phyloP scores from a whole-genome alignment of 2,888 invertebrate species.

The Sminthurides aquaticus region DNA sequence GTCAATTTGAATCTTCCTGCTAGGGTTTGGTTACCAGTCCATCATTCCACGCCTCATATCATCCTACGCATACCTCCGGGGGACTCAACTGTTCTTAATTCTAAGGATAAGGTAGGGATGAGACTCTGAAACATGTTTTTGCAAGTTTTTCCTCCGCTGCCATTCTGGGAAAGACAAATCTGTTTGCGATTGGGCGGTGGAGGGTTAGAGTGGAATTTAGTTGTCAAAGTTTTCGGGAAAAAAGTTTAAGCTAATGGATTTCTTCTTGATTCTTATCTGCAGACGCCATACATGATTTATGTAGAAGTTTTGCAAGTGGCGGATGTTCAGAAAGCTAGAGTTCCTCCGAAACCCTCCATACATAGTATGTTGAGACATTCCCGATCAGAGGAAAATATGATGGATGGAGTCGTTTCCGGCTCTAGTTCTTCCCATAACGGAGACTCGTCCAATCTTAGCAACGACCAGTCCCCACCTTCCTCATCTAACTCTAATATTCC shows the following conservation, averaged over 20 bases:
- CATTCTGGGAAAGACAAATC: no score
- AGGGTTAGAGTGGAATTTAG: no score
- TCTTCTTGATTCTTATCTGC: conserved; percentile 20
- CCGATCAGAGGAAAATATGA: conserved; percentile 85
- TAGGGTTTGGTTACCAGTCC: conserved; percentile 92
- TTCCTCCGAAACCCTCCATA: conserved; percentile 69
- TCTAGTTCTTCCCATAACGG: conserved; percentile 19
- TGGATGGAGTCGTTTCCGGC: conserved; percentile 47
- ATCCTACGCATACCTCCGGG: conserved; percentile 94
- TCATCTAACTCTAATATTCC: conserved; percentile 45
- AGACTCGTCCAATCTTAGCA: conserved; percentile 24
- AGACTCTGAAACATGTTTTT: conserved; percentile 7
- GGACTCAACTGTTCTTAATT: conserved; percentile 95
- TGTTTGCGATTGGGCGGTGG: no score
- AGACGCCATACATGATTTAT: conserved; percentile 97
- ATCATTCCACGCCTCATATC: conserved; percentile 73
- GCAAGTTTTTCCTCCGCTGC: conserved; percentile 1
- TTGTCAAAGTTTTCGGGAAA: not conserved
- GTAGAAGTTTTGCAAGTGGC: conserved; percentile 90
- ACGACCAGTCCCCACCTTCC: conserved; percentile 45
- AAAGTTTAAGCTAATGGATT: no score
- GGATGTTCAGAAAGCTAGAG: conserved; percentile 70
- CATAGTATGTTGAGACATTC: conserved; percentile 81
- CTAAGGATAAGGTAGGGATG: conserved; percentile 80
- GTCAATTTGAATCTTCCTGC: conserved; percentile 96